Evolutionary conservation across 1,140 invertebrate species (phyloP).

Genomic region (Stegodyphus dumicola): DNA sequence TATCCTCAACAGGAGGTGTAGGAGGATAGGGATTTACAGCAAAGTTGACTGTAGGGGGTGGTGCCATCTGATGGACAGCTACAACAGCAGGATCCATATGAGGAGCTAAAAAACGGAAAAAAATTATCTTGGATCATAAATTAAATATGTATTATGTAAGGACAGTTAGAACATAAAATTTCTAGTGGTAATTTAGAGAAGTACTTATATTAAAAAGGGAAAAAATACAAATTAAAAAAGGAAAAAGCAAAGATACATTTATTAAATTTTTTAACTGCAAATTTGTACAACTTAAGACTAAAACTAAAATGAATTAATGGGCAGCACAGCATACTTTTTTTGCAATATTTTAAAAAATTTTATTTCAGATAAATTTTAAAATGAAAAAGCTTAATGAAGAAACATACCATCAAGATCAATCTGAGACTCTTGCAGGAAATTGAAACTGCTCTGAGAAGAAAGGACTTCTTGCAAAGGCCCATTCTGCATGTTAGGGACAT

Average conservation of each 20-base stretch:
- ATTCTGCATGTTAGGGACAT: background rate
- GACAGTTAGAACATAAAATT: too few species aligned
- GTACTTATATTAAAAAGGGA: too few species aligned
- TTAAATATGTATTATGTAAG: too few species aligned
- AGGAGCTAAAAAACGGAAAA: conserved; percentile 63
- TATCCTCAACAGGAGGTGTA: conserved; percentile 24
- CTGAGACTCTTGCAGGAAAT: conserved; percentile 69
- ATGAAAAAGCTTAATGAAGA: background rate
- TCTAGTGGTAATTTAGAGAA: too few species aligned
- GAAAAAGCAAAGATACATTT: too few species aligned
- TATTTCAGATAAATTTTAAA: too few species aligned
- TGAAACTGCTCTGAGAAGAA: conserved; percentile 66
- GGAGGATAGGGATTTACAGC: background rate
- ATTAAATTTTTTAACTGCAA: too few species aligned
- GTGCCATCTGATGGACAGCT: conserved; percentile 67
- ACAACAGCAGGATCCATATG: conserved; percentile 70
- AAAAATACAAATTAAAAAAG: too few species aligned
- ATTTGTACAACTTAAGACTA: too few species aligned
- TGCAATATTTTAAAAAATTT: too few species aligned
- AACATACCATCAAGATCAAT: conserved; percentile 67
- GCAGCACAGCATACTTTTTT: too few species aligned
- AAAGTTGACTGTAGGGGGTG: conserved; percentile 35
- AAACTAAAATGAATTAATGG: too few species aligned
- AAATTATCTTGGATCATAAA: background rate
- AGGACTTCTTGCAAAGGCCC: conserved; percentile 49